These are phyloP conservation scores for Gandaritis pyraliata DNA, from an alignment of 2,888 invertebrate genomes.

Conservation along the genomic window DNA sequence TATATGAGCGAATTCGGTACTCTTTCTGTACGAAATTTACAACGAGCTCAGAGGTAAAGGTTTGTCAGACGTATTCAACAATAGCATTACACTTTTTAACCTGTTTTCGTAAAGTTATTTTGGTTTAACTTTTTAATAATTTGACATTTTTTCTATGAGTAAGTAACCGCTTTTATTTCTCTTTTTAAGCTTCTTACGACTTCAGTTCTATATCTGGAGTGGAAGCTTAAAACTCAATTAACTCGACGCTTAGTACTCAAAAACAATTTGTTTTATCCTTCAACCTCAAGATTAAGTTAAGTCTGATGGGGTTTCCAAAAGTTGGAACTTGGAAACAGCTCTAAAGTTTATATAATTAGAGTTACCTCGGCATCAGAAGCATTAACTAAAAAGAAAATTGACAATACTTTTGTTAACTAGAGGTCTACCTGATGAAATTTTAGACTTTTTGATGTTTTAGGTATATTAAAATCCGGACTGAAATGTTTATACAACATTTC, in stretches of 20 bases:
- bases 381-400: neutral
- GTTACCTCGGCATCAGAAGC: constrained; percentile 11
- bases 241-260: constrained; percentile 2
- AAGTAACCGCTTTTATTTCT: neutral
- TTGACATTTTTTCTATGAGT: neutral
- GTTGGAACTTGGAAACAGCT: constrained; percentile 31
- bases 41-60: no score
- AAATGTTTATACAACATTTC: no score
- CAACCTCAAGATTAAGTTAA: constrained; percentile 31
- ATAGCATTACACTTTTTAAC: neutral
- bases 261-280: constrained; percentile 18
- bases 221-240: constrained; percentile 3
- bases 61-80: no score
- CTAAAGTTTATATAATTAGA: constrained; percentile 19
- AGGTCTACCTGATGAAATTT: no score
- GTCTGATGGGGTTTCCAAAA: constrained; percentile 33
- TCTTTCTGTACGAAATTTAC: no score
- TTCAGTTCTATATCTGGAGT: neutral
- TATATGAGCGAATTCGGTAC: no score
- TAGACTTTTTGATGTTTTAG: no score
- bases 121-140: no score
- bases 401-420: no score
- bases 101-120: neutral
- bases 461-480: no score
- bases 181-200: neutral